Evolutionary conservation across 2,888 invertebrate genomes (phyloP).

Genomic region (Tromatobia lineatoria): DNA sequence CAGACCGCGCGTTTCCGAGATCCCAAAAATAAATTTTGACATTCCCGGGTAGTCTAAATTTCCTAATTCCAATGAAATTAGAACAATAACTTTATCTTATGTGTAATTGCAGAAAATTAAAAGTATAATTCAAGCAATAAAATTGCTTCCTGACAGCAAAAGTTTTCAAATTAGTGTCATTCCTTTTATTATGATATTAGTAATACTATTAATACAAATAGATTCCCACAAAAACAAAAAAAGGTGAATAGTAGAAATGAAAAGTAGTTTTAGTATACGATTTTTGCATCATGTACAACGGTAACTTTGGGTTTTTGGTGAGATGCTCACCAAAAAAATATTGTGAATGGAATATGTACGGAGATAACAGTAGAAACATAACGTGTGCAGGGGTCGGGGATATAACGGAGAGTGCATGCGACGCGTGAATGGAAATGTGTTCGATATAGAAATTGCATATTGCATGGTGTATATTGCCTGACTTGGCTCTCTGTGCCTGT

Average conservation of each 20-base stretch:
- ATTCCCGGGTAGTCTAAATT: too few species aligned
- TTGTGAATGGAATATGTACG: slow-evolving; percentile 58
- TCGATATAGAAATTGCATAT: slow-evolving; percentile 69
- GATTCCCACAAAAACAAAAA: not conserved
- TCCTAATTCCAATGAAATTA: too few species aligned
- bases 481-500: slow-evolving; percentile 44
- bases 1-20: too few species aligned
- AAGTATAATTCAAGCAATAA: too few species aligned
- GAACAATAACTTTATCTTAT: too few species aligned
- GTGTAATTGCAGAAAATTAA: too few species aligned
- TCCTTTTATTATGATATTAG: too few species aligned
- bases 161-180: too few species aligned
- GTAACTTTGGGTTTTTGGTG: slow-evolving; percentile 55
- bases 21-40: too few species aligned
- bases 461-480: slow-evolving; percentile 56
- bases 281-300: slow-evolving; percentile 48
- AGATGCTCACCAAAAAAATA: slow-evolving; percentile 59
- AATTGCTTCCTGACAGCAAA: too few species aligned
- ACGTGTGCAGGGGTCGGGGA: slow-evolving; percentile 17
- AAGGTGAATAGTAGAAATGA: slow-evolving; percentile 8
- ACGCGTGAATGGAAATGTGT: slow-evolving; percentile 65
- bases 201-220: slow-evolving; percentile 1
- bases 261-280: slow-evolving; percentile 40
- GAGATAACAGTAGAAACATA: slow-evolving; percentile 53
- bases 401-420: slow-evolving; percentile 55